phyloP scores from a whole-genome alignment of 2,113 vertebrate genomes.

The Bambusicola thoracicus region DNA sequence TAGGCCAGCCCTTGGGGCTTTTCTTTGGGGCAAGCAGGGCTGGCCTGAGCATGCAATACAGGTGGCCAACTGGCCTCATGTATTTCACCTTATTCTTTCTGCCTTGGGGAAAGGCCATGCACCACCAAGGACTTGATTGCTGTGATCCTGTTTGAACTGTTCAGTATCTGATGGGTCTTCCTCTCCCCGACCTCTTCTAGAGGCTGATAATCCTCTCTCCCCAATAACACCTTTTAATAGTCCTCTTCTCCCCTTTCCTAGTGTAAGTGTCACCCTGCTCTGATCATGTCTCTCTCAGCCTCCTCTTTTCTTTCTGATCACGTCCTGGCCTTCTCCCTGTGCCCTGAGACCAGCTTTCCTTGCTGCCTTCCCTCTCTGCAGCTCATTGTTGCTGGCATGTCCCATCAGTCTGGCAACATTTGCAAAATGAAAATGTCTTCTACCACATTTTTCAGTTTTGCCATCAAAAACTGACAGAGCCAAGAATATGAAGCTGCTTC shows the following conservation, averaged over 20 bases:
- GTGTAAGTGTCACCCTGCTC: neutral
- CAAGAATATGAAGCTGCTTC: slow-evolving; percentile 27
- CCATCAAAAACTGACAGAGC: slow-evolving; percentile 30
- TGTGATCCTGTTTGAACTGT: neutral
- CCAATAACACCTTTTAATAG: neutral
- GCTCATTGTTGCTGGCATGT: neutral
- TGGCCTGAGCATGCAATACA: neutral
- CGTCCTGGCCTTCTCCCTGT: accelerated
- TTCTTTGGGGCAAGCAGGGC: neutral
- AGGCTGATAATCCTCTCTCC: neutral
- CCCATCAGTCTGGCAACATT: neutral
- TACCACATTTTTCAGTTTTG: slow-evolving; percentile 18
- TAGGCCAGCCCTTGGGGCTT: neutral
- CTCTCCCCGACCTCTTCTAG: neutral
- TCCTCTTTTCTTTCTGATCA: neutral
- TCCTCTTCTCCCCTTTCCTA: neutral
- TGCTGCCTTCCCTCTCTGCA: neutral
- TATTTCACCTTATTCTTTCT: neutral
- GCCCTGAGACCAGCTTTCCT: accelerated
- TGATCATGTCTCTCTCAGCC: neutral
- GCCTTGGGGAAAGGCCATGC: neutral
- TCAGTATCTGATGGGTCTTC: neutral
- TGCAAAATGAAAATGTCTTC: neutral
- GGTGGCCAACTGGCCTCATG: neutral
- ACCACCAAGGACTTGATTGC: neutral